Conservation (phyloP, 2,888 invertebrate species). For the Catocala nupta region DNA sequence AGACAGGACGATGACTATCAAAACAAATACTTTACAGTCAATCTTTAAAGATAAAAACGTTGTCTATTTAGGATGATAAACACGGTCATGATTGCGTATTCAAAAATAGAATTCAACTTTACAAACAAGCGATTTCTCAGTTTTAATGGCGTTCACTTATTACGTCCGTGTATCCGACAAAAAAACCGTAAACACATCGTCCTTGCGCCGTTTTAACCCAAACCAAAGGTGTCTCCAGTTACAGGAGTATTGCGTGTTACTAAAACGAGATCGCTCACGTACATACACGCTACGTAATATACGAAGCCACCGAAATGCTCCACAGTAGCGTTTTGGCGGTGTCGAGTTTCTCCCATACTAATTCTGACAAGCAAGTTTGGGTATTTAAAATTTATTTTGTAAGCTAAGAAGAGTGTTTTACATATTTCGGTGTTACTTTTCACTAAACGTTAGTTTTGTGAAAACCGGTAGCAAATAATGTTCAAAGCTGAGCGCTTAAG, state of each 20-base stretch:
- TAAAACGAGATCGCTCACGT: constrained; percentile 71
- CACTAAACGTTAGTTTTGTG: too few species aligned
- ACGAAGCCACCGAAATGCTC: constrained; percentile 82
- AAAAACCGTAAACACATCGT: constrained; percentile 32
- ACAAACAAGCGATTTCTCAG: background rate
- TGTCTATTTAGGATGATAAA: too few species aligned
- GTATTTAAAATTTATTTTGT: constrained; percentile 39
- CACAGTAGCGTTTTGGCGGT: constrained; percentile 83
- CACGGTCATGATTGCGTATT: too few species aligned
- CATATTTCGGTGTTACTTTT: too few species aligned
- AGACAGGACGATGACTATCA: too few species aligned
- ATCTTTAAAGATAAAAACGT: too few species aligned
- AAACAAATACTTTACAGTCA: too few species aligned
- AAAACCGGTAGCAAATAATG: too few species aligned
- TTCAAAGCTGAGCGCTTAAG: too few species aligned
- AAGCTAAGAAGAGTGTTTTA: constrained; percentile 21
- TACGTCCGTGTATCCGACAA: constrained; percentile 1
- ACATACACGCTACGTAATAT: constrained; percentile 69
- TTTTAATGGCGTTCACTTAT: constrained; percentile 1
- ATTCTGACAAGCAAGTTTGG: constrained; percentile 48
- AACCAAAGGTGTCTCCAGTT: constrained; percentile 67
- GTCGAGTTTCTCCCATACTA: constrained; percentile 66
- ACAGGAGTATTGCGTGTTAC: constrained; percentile 78
- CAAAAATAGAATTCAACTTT: background rate
- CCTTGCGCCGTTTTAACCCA: constrained; percentile 39